Evolutionary conservation across 2,888 invertebrate species (phyloP).

Genomic region (Scaptomyza cyrtandrae): DNA sequence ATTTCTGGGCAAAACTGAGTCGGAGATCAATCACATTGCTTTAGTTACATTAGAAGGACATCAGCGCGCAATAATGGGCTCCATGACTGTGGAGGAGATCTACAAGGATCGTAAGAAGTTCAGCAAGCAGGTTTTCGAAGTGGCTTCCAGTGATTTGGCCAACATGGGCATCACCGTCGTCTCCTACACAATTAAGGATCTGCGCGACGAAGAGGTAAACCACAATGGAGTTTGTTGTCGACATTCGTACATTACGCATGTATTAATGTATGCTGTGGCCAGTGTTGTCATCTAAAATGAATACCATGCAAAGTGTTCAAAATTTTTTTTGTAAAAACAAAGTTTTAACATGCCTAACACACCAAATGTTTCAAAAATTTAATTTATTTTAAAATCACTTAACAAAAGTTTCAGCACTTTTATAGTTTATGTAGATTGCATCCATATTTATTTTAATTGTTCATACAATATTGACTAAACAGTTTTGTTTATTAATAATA

Average conservation of each 20-base stretch:
- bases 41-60: constrained; percentile 96
- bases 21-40: constrained; percentile 95
- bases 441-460: background rate
- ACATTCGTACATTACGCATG: background rate
- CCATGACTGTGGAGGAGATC: constrained; percentile 98
- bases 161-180: constrained; percentile 99
- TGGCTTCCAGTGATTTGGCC: constrained; percentile 96
- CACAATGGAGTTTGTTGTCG: background rate
- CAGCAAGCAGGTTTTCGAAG: constrained; percentile 97
- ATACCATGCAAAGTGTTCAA: background rate
- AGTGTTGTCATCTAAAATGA: constrained; percentile 2
- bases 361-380: background rate
- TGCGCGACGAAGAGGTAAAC: constrained; percentile 96
- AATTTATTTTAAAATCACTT: background rate
- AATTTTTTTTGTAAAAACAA: background rate
- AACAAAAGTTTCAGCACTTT: background rate
- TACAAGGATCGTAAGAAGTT: constrained; percentile 98
- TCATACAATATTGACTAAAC: background rate
- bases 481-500: background rate
- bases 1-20: constrained; percentile 94
- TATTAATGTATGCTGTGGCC: background rate
- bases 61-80: constrained; percentile 97
- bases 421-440: background rate
- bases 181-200: constrained; percentile 97
- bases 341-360: background rate